Evolutionary conservation across 2,113 vertebrate genomes (phyloP), one percentile per base, ranked within the genome.

Genomic region (Melierax canorus): DNA sequence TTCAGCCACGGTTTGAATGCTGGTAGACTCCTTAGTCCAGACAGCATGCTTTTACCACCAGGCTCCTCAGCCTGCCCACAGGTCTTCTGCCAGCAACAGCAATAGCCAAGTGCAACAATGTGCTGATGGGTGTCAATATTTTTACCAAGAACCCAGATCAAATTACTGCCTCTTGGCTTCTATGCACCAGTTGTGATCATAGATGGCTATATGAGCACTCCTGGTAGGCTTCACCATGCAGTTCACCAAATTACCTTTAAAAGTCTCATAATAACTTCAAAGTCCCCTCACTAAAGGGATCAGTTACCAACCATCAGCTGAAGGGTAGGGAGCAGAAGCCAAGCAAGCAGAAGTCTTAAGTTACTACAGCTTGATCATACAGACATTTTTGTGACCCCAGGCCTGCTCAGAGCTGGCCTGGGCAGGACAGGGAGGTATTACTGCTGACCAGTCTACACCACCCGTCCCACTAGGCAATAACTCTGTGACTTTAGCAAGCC

Each of bases 161-260:
- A 92, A 68, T 60, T n/a, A 34, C 48, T 75, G 73, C 48, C 34
- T 56, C 73, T 75, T 74, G 77, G 32, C 43, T 90, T 55, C 69
- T 29, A 0, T 7, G 20, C 60, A 58, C 20, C 60, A 50, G 0
- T 3, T 39, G 20, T n/a, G 60, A 75, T 21, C 67, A 53, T 0
- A n/a, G 45, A n/a, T 27, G 22, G 59, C n/a, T 50, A 30, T 4
- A 30, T 10, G 39, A 88, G 43, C 30, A 6, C 27, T 56, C 43
- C 53, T 64, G 45, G 27, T n/a, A 62, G 43, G 53, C 34, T 46
- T 79, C 39, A 56, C 21, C 5, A 5, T 26, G 8, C 24, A 26
- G 46, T 60, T 91, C 56, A 82, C 15, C 56, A 60, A 39, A 45
- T 32, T 58, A 74, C n/a, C 38, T 81, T 41, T 66, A 59, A 51